Evolutionary conservation across 2,888 invertebrate genomes (phyloP).

Genomic region (Eupithecia subumbrata): DNA sequence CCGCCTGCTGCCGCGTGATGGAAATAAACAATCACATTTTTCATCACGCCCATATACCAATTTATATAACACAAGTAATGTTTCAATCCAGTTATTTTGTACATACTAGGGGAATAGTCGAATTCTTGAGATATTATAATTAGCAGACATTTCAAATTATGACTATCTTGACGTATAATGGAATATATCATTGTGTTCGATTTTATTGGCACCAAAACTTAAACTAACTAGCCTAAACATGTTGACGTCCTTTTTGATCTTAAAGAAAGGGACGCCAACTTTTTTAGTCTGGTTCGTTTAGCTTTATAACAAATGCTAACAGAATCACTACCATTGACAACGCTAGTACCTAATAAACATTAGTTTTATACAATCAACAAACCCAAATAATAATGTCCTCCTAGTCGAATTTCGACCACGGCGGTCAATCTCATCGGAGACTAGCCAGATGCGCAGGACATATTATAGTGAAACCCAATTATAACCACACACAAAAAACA

Average conservation of each 20-base stretch:
- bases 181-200: neutral
- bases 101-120: neutral
- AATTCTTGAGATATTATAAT: neutral
- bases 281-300: neutral
- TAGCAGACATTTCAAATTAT: neutral
- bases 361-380: neutral
- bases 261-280: neutral
- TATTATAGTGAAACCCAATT: too few relatives aligned
- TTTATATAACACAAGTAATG: constrained; percentile 23
- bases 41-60: constrained; percentile 54
- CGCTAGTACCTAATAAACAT: neutral
- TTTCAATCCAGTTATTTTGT: neutral
- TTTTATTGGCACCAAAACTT: neutral
- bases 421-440: too few relatives aligned
- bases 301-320: neutral
- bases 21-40: constrained; percentile 71
- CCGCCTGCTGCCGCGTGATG: constrained; percentile 87
- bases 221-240: neutral
- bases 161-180: too few relatives aligned
- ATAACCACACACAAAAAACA: neutral
- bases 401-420: too few relatives aligned
- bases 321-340: neutral
- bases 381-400: neutral
- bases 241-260: neutral
- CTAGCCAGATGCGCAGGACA: too few relatives aligned